Evolutionary conservation across 1,140 invertebrate genomes (phyloP).

Genomic region (Epicauta chinensis): DNA sequence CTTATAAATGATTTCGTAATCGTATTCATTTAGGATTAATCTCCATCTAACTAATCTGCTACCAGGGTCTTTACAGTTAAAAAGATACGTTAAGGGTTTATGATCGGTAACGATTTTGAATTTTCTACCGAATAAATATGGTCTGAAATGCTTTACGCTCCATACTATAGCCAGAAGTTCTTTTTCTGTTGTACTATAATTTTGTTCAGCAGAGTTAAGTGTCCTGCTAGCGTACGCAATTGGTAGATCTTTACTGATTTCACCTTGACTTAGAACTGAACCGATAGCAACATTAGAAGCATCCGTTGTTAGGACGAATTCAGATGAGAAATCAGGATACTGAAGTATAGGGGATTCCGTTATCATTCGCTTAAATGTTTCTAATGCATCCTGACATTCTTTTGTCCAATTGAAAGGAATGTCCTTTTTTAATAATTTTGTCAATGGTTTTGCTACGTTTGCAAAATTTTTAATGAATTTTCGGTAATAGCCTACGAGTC

Average conservation of each 20-base stretch:
- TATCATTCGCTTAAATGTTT: slow-evolving; percentile 22
- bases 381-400: slow-evolving; percentile 20
- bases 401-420: slow-evolving; percentile 34
- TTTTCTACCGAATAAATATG: slow-evolving; percentile 42
- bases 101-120: slow-evolving; percentile 48
- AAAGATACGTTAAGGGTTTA: slow-evolving; percentile 38
- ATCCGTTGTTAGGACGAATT: slow-evolving; percentile 29
- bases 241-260: slow-evolving; percentile 27
- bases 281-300: slow-evolving; percentile 25
- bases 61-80: slow-evolving; percentile 38
- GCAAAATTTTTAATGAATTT: slow-evolving; percentile 31
- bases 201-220: slow-evolving; percentile 8
- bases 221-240: slow-evolving; percentile 31
- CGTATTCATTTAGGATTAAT: slow-evolving; percentile 19
- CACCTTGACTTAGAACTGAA: slow-evolving; percentile 24
- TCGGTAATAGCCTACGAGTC: slow-evolving; percentile 25
- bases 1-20: slow-evolving; percentile 21
- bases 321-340: slow-evolving; percentile 35
- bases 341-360: slow-evolving; percentile 34
- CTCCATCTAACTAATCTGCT: slow-evolving; percentile 40
- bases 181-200: slow-evolving; percentile 32
- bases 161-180: slow-evolving; percentile 38
- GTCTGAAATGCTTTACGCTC: slow-evolving; percentile 41
- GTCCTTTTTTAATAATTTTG: slow-evolving; percentile 31
- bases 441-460: slow-evolving; percentile 15